Evolutionary conservation across 2,888 invertebrate genomes (phyloP).

Genomic region (Drosophila greeni): DNA sequence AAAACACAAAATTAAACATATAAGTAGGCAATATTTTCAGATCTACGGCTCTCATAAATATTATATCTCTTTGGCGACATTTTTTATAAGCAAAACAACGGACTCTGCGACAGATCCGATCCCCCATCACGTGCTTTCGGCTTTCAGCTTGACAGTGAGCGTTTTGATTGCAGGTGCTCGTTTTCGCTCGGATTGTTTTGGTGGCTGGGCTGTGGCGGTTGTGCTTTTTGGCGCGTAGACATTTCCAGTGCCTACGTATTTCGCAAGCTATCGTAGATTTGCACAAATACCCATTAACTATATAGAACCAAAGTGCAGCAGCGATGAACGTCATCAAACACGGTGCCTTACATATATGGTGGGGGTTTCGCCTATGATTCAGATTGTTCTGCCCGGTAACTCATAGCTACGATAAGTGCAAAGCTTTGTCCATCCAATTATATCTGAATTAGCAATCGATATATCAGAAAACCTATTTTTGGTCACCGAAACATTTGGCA

Average conservation of each 20-base stretch:
- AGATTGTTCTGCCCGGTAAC: neutral
- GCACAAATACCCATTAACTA: constrained; percentile 50
- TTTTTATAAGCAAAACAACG: neutral
- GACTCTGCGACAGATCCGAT: constrained; percentile 14
- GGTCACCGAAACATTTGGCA: constrained; percentile 6
- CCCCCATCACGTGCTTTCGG: constrained; percentile 27
- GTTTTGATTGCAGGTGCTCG: constrained; percentile 22
- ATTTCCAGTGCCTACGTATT: constrained; percentile 29
- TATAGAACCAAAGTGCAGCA: constrained; percentile 47
- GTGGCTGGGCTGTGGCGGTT: constrained; percentile 49
- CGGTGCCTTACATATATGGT: neutral
- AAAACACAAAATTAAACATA: neutral
- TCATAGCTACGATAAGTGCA: neutral
- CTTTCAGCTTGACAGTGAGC: constrained; percentile 14
- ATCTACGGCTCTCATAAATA: neutral
- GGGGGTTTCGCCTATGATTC: constrained; percentile 15
- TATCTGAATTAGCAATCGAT: constrained; percentile 16
- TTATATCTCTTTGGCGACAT: neutral
- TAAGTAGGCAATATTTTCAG: constrained; percentile 11
- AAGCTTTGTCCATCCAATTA: constrained; percentile 19
- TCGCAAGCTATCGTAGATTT: constrained; percentile 51
- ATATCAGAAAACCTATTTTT: constrained; percentile 34
- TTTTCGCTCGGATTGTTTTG: constrained; percentile 27
- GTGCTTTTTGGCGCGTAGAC: constrained; percentile 68
- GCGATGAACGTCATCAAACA: constrained; percentile 4